Evolutionary conservation across 2,113 vertebrate species (phyloP), one percentile per base, ranked within the genome.

Genomic region (Acanthochromis polyacanthus): DNA sequence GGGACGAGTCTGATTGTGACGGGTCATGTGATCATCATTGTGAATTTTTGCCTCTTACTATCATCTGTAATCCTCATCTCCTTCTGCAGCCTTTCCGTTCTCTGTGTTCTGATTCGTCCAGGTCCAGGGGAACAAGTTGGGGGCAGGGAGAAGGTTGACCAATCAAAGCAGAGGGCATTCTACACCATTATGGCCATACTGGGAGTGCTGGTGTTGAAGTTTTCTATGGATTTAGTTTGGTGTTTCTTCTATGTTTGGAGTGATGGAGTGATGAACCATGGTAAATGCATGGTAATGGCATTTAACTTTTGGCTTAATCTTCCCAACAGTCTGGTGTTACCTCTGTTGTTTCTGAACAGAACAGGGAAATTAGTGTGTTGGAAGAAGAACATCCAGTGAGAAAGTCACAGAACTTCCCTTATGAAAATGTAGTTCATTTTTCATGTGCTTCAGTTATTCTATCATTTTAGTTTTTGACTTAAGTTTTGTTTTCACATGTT

Each of bases 261-360:
- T 0, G 0, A 3, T 8, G 32, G 32, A 36, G 8, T 36, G 32
- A 36, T 36, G 32, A 9, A 9, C 6, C 9, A 36, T 8, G 1
- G 0, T 14, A 0, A 2, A 8, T 61, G 61, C 38, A 0, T 28
- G 0, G 4, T 10, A 0, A 15, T 12, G 4, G 9, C 9, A 3
- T 4, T 0, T n/a, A 50, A 36, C 9, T 0, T 12, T 4, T 66
- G 36, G 56, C 3, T 53, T 3, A n/a, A 25, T 22, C 1, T 82
- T 2, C 83, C 79, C 28, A 36, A 70, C 56, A 78, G 25, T 30
- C 38, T 81, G 36, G 36, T 74, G 28, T 36, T 81, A 40, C 78
- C 83, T 32, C 3, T 81, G 12, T n/a, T 81, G 55, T 85, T 70
- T 38, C 73, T 85, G 0, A 52, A 59, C 12, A 73, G 64, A 59